Evolutionary conservation across 2,797 vertebrate species (phyloP).

Genomic region (Dallia pectoralis): DNA sequence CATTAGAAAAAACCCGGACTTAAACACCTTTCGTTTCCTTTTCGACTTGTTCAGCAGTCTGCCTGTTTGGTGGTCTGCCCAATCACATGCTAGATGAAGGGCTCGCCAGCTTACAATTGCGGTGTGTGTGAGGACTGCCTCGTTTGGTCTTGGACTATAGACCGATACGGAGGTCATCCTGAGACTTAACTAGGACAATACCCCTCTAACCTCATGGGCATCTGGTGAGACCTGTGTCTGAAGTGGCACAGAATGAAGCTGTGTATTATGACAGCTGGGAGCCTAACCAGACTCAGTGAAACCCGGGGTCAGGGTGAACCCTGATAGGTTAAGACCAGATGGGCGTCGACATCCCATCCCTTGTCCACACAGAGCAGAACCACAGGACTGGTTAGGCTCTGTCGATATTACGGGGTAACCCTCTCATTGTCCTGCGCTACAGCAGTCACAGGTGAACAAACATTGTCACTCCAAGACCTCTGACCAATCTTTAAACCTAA

Average conservation of each 20-base stretch:
- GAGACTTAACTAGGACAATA: neutral
- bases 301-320: conserved; percentile 75
- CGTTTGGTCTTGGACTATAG: conserved; percentile 19
- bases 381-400: conserved; percentile 85
- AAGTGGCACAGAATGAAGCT: conserved; percentile 68
- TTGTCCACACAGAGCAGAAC: conserved; percentile 61
- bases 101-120: conserved; percentile 35
- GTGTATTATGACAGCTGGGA: conserved; percentile 90
- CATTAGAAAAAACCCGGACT: neutral
- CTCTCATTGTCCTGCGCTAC: conserved; percentile 65
- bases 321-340: conserved; percentile 94
- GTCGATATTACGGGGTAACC: conserved; percentile 78
- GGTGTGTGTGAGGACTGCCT: conserved; percentile 33
- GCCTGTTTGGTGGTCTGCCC: conserved; percentile 22
- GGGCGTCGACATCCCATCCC: conserved; percentile 58
- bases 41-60: conserved; percentile 42
- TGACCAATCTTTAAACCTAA: neutral
- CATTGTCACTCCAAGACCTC: conserved; percentile 17
- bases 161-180: neutral
- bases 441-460: conserved; percentile 65
- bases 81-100: neutral
- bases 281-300: conserved; percentile 74
- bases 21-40: neutral
- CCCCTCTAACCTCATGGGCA: conserved; percentile 44
- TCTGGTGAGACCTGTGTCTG: conserved; percentile 64